These are phyloP conservation scores for Anguilla obscura DNA, from an alignment of 2,797 vertebrate genomes.

Conservation along the genomic window DNA sequence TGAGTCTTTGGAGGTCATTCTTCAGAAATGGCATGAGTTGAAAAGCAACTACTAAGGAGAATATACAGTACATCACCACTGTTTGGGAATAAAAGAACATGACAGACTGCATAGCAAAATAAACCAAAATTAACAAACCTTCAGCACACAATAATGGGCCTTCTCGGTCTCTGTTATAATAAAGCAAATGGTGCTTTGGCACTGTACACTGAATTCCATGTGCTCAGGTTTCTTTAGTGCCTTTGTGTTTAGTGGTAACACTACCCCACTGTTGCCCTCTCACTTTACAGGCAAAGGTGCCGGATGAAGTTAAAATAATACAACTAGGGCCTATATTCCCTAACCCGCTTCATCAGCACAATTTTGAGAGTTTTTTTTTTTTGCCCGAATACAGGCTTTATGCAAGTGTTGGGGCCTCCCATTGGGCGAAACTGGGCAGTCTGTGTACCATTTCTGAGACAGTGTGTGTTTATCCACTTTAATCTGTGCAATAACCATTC, in stretches of 20 bases:
- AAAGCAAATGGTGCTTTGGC: background rate
- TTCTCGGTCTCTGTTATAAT: background rate
- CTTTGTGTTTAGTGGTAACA: conserved; percentile 26
- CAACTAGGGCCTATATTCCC: background rate
- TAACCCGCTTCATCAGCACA: conserved; percentile 1
- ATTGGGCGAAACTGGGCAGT: background rate
- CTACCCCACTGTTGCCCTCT: conserved; percentile 5
- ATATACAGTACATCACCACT: background rate
- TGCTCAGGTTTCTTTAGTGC: conserved; percentile 37
- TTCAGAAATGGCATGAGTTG: background rate
- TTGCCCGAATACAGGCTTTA: background rate
- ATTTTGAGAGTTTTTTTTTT: background rate
- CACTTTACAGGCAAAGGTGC: conserved; percentile 6
- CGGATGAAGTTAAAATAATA: background rate
- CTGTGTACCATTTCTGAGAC: background rate
- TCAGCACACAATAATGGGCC: background rate
- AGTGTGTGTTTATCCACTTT: background rate
- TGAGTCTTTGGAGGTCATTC: background rate
- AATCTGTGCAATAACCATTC: background rate
- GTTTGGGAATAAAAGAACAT: background rate
- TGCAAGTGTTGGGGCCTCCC: background rate
- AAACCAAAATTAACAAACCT: background rate
- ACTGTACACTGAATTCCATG: background rate
- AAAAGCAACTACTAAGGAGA: background rate
- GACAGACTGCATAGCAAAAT: background rate